Conservation (phyloP, 2,113 vertebrate species). For the Aix galericulata region DNA sequence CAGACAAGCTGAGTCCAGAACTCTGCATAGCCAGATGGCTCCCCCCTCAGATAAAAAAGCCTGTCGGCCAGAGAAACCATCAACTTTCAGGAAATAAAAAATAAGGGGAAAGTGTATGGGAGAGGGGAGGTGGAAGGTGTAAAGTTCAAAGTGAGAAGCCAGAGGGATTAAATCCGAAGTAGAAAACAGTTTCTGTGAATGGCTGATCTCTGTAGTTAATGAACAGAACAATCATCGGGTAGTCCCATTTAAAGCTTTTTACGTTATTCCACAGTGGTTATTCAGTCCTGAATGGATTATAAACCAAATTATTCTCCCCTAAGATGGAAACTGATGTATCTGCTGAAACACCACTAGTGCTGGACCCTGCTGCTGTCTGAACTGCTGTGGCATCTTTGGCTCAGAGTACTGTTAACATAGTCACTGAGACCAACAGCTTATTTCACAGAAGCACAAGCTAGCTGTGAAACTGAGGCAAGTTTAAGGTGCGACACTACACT, state of each 20-base stretch:
- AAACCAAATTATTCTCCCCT: not conserved
- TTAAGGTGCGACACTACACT: not conserved
- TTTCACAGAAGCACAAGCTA: not conserved
- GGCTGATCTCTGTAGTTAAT: not conserved
- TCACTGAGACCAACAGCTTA: not conserved
- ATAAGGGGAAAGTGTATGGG: not conserved
- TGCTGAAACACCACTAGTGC: not conserved
- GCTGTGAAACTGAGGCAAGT: not conserved
- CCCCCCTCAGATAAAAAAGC: not conserved
- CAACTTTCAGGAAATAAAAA: not conserved
- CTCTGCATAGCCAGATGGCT: not conserved
- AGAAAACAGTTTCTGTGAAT: not conserved
- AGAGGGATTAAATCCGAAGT: not conserved
- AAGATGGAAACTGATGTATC: not conserved
- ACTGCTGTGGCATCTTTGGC: not conserved
- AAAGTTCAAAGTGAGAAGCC: not conserved
- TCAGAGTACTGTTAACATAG: not conserved
- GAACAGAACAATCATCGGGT: not conserved
- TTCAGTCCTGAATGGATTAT: not conserved
- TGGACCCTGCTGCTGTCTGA: not conserved
- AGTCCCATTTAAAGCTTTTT: not conserved
- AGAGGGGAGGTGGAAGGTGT: not conserved
- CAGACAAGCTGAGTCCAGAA: not conserved
- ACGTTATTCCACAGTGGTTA: not conserved
- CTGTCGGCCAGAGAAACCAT: not conserved